Conservation (phyloP, 2,797 vertebrate genomes). For the Takifugu ocellatus region DNA sequence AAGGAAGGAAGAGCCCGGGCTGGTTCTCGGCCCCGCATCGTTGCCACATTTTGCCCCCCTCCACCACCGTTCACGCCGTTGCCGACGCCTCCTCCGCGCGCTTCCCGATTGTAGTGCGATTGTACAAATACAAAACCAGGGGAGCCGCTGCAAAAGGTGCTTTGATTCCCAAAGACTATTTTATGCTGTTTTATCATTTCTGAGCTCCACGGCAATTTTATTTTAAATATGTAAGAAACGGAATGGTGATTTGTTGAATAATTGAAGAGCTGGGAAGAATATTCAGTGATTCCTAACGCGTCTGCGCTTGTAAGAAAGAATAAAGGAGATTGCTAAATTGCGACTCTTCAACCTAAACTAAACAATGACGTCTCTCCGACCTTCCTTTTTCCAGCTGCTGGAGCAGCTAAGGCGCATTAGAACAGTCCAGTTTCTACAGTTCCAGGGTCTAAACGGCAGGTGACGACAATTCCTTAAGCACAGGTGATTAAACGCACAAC, state of each 20-base stretch:
- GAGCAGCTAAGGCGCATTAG: constrained; percentile 13
- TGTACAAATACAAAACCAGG: constrained; percentile 71
- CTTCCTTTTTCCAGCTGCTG: constrained; percentile 2
- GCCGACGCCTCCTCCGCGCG: constrained; percentile 35
- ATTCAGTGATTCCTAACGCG: constrained; percentile 68
- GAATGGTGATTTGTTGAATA: constrained; percentile 72
- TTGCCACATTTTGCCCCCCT: constrained; percentile 51
- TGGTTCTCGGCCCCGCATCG: constrained; percentile 52
- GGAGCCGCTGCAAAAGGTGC: constrained; percentile 71
- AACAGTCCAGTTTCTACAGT: background rate
- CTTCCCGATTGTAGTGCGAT: constrained; percentile 62
- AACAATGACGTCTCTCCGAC: constrained; percentile 35
- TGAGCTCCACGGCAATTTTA: constrained; percentile 64
- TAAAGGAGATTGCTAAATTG: constrained; percentile 48
- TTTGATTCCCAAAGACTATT: constrained; percentile 76
- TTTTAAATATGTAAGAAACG: constrained; percentile 74
- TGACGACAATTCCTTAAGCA: constrained; percentile 41
- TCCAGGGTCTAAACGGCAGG: constrained; percentile 22
- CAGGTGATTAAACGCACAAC: constrained; percentile 56
- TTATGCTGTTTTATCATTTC: constrained; percentile 80
- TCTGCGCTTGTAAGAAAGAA: constrained; percentile 65
- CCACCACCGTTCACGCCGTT: constrained; percentile 34
- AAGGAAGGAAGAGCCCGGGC: constrained; percentile 39
- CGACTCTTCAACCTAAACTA: constrained; percentile 32
- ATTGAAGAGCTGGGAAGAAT: constrained; percentile 72